Evolutionary conservation across 1,140 invertebrate species (phyloP).

Genomic region (Drosophila ercepeae): DNA sequence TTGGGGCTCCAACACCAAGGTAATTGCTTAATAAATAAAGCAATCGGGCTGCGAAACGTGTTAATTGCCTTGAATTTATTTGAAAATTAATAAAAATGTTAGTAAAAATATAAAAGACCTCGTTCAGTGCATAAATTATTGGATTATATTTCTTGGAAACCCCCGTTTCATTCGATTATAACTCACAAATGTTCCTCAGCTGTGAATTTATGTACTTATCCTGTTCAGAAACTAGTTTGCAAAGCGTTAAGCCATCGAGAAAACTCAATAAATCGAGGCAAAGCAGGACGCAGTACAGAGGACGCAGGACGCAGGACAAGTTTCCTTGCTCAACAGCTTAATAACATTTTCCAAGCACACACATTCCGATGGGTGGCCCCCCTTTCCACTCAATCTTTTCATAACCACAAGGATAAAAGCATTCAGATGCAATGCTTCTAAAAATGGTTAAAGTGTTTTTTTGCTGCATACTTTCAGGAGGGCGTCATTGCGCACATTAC

Average conservation of each 20-base stretch:
- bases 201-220: slow-evolving; percentile 20
- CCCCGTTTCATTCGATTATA: slow-evolving; percentile 8
- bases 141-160: slow-evolving; percentile 10
- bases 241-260: slow-evolving; percentile 1
- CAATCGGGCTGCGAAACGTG: not conserved
- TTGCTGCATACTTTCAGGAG: slow-evolving; percentile 51
- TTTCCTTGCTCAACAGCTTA: slow-evolving; percentile 31
- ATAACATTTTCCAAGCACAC: slow-evolving; percentile 28
- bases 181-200: not conserved
- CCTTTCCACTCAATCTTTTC: slow-evolving; percentile 8
- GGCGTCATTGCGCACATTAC: slow-evolving; percentile 21
- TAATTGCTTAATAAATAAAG: not conserved
- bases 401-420: slow-evolving; percentile 44
- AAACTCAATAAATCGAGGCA: slow-evolving; percentile 30
- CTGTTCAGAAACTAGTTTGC: slow-evolving; percentile 17
- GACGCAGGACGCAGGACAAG: slow-evolving; percentile 1
- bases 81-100: too few relatives aligned
- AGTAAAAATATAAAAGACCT: too few relatives aligned
- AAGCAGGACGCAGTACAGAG: not conserved
- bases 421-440: slow-evolving; percentile 17
- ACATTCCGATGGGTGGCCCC: not conserved
- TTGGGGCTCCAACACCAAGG: not conserved
- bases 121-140: not conserved
- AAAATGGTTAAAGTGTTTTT: slow-evolving; percentile 16
- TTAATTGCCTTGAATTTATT: not conserved